Percentiles rank a stretch among this genome's conserved stretches.
These are phyloP conservation scores for Synanthedon andrenaeformis DNA, from an alignment of 2,888 invertebrate species.

Conservation along the genomic window DNA sequence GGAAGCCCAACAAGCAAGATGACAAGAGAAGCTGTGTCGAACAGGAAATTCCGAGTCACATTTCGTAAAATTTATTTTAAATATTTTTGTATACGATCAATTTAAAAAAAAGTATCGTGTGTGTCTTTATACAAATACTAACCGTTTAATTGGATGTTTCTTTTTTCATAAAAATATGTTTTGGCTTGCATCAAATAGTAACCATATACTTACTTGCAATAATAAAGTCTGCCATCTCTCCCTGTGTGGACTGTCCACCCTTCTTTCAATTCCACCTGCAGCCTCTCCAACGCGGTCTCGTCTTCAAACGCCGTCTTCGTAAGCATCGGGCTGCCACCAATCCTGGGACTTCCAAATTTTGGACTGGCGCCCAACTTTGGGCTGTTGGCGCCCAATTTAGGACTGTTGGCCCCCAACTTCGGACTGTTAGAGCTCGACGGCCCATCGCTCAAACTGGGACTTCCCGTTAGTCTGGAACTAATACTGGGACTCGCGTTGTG, in stretches of 20 bases:
- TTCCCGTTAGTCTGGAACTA: constrained; percentile 31
- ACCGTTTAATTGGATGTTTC: no score
- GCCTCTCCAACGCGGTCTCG: constrained; percentile 61
- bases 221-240: constrained; percentile 85
- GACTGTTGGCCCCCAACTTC: constrained; percentile 28
- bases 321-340: constrained; percentile 55
- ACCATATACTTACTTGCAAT: constrained; percentile 83
- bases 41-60: no score
- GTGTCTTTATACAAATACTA: no score
- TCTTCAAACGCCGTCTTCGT: constrained; percentile 39
- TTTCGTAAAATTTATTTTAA: no score
- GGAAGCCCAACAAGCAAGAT: no score
- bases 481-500: constrained; percentile 40
- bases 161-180: no score
- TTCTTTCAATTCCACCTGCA: constrained; percentile 73
- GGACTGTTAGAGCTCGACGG: constrained; percentile 37
- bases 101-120: no score
- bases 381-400: constrained; percentile 16
- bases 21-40: no score
- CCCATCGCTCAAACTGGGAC: constrained; percentile 41
- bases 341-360: constrained; percentile 42
- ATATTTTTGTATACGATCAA: no score
- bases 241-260: constrained; percentile 86
- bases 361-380: constrained; percentile 47
- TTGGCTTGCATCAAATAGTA: no score